A percentile compares a stretch with the other conserved stretches of the same genome.
phyloP scores from a whole-genome alignment of 2,888 invertebrate species.

The Ennomos fuscantarius region DNA sequence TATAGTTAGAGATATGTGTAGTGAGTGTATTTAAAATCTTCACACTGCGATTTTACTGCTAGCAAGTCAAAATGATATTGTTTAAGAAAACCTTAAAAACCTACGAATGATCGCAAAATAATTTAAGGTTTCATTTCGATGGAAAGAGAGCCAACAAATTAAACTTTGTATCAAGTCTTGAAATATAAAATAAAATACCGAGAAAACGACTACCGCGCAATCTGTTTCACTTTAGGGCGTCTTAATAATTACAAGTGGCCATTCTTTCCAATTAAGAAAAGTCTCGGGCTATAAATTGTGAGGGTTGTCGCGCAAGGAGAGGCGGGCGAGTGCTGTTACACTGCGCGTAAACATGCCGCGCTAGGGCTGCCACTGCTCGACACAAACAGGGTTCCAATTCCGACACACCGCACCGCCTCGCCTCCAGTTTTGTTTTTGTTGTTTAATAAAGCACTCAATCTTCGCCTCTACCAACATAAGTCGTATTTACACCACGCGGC shows the following conservation, averaged over 20 bases:
- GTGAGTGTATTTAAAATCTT: no score
- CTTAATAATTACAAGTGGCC: conserved; percentile 85
- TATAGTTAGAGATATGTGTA: no score
- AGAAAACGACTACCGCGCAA: conserved; percentile 74
- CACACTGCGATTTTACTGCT: no score
- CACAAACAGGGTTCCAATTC: conserved; percentile 42
- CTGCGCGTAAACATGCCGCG: conserved; percentile 74
- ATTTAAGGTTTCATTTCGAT: conserved; percentile 48
- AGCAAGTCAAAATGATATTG: no score
- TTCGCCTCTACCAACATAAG: conserved; percentile 66
- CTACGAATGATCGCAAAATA: conserved; percentile 26
- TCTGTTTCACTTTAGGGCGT: conserved; percentile 85
- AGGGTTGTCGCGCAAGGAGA: conserved; percentile 69
- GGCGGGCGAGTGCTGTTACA: conserved; percentile 65
- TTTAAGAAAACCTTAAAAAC: no score
- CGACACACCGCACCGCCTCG: conserved; percentile 13
- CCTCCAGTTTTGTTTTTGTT: conserved; percentile 64
- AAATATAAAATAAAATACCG: conserved; percentile 64
- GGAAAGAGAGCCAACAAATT: conserved; percentile 51
- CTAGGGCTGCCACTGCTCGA: conserved; percentile 64
- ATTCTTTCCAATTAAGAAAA: conserved; percentile 85
- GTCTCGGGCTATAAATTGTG: conserved; percentile 82
- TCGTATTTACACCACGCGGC: conserved; percentile 65
- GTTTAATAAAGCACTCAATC: conserved; percentile 72
- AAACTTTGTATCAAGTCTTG: conserved; percentile 57